Conservation (phyloP, 2,797 vertebrate species). For the Ceryle rudis region DNA sequence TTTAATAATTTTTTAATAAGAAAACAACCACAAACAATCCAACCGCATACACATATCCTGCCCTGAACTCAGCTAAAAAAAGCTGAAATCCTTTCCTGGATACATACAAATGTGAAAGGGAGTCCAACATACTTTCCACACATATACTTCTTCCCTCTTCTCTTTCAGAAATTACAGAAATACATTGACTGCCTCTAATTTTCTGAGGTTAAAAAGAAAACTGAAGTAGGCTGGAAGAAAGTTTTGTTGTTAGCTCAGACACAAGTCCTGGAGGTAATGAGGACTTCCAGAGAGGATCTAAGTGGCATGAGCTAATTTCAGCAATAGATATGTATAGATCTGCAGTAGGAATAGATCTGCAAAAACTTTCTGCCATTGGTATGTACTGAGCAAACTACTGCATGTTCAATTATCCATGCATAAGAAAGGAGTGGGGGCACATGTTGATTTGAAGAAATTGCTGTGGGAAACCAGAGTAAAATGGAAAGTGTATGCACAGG, state of each 20-base stretch:
- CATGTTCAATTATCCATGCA: background rate
- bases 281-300: background rate
- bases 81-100: background rate
- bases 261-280: background rate
- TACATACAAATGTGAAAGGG: background rate
- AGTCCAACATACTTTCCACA: fast-evolving
- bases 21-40: background rate
- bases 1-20: background rate
- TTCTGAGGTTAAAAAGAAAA: background rate
- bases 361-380: background rate
- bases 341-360: background rate
- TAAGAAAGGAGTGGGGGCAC: background rate
- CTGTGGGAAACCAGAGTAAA: background rate
- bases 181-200: background rate
- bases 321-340: background rate
- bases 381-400: background rate
- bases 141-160: background rate
- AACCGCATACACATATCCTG: fast-evolving
- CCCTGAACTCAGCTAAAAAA: background rate
- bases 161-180: background rate
- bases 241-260: background rate
- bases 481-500: background rate
- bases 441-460: background rate
- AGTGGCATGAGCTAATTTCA: background rate
- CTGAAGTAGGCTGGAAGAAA: background rate